Conservation (phyloP, 2,888 invertebrate genomes). For the Ophonus ardosiacus region DNA sequence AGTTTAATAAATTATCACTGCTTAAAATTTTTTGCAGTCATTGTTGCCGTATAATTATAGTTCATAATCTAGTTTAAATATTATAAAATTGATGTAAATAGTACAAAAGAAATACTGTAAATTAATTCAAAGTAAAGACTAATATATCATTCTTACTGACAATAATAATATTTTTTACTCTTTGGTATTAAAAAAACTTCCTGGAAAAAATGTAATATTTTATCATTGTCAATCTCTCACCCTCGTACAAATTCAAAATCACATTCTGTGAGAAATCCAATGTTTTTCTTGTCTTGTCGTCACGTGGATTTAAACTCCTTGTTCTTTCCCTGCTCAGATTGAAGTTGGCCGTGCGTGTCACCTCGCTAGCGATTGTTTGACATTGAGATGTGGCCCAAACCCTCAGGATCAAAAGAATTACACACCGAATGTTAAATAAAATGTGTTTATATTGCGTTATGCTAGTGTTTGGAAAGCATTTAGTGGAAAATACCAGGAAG, state of each 20-base stretch:
- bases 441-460: constrained; percentile 9
- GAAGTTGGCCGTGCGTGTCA: not conserved
- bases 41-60: too few relatives aligned
- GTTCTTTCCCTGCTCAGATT: not conserved
- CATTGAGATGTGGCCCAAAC: constrained; percentile 7
- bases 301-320: not conserved
- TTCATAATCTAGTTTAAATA: too few relatives aligned
- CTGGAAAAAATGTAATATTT: not conserved
- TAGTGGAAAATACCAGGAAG: not conserved
- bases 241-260: not conserved
- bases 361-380: constrained; percentile 5
- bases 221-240: not conserved
- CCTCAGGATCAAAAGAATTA: constrained; percentile 16
- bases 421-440: not conserved
- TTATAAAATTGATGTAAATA: too few relatives aligned
- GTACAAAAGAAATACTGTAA: too few relatives aligned
- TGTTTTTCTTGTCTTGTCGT: not conserved
- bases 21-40: too few relatives aligned
- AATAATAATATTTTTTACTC: too few relatives aligned
- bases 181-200: not conserved
- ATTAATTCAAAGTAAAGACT: too few relatives aligned
- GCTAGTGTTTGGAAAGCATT: not conserved
- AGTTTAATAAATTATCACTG: too few relatives aligned
- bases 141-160: too few relatives aligned
- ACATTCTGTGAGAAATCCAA: not conserved